Evolutionary conservation across 2,113 vertebrate genomes (phyloP).

Genomic region (Bagarius yarrelli): DNA sequence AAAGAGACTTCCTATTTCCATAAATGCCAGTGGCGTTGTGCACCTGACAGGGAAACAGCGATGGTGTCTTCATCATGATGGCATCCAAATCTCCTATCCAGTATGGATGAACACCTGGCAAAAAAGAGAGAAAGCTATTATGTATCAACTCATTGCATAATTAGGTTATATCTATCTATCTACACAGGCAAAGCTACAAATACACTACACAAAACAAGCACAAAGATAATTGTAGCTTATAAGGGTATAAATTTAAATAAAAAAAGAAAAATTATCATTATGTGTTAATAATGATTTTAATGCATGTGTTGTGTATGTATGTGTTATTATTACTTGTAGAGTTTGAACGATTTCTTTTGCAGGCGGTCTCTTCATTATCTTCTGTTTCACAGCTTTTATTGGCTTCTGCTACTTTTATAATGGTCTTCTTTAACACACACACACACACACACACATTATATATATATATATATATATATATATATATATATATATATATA

Average conservation of each 20-base stretch:
- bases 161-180: not conserved
- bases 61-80: constrained; percentile 57
- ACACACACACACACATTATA: not conserved
- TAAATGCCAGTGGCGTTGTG: constrained; percentile 66
- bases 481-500: not conserved
- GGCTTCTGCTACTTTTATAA: constrained; percentile 64
- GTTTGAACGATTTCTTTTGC: constrained; percentile 77
- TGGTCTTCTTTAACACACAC: constrained; percentile 65
- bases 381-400: constrained; percentile 60
- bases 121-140: not conserved
- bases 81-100: constrained; percentile 75
- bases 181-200: not conserved
- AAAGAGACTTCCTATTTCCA: constrained; percentile 81
- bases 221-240: not conserved
- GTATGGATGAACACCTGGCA: constrained; percentile 75
- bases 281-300: not conserved
- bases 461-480: not conserved
- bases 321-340: constrained; percentile 79
- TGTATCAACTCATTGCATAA: not conserved
- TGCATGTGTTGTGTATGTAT: constrained; percentile 13
- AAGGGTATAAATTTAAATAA: no score
- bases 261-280: not conserved
- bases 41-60: constrained; percentile 51
- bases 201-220: not conserved
- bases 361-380: constrained; percentile 59